Conservation (phyloP, 37 sponge, comb jelly and placozoan species). For the Ephydatia muelleri region DNA sequence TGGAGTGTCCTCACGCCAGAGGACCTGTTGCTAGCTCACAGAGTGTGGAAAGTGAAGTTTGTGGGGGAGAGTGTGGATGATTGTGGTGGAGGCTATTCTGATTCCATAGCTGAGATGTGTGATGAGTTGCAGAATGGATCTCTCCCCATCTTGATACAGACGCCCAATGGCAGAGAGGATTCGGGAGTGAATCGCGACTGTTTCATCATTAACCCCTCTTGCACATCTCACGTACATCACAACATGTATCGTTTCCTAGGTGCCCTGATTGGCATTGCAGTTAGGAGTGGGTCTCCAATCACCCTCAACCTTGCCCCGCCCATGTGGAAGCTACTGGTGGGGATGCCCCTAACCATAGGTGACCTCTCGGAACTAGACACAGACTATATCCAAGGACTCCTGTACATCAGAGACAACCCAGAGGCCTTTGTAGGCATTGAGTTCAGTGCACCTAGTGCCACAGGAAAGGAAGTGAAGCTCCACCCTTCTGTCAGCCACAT, state of each 20-base stretch:
- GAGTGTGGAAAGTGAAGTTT: conserved; percentile 98
- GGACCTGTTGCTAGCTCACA: conserved; percentile 80
- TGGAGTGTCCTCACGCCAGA: conserved; percentile 68
- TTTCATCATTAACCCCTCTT: conserved; percentile 88
- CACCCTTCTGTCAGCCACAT: conserved; percentile 69
- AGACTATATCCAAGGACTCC: conserved; percentile 83
- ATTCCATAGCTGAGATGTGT: conserved; percentile 97
- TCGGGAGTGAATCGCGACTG: conserved; percentile 96
- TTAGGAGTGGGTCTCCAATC: conserved; percentile 90
- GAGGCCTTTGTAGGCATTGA: conserved; percentile 89
- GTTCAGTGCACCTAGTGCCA: conserved; percentile 87
- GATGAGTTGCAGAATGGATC: conserved; percentile 94
- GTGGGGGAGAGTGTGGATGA: conserved; percentile 97
- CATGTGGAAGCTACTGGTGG: conserved; percentile 92
- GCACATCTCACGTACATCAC: conserved; percentile 70
- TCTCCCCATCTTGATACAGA: conserved; percentile 87
- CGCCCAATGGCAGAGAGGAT: conserved; percentile 94
- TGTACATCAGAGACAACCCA: conserved; percentile 78
- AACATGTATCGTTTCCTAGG: conserved; percentile 95
- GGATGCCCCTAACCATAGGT: conserved; percentile 73
- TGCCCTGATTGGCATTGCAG: conserved; percentile 83
- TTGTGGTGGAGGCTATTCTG: conserved; percentile 94
- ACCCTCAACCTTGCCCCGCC: conserved; percentile 88
- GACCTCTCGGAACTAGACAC: conserved; percentile 90
- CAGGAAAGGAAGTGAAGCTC: conserved; percentile 77